Conservation (phyloP, 2,113 vertebrate genomes). For the Bos javanicus region DNA sequence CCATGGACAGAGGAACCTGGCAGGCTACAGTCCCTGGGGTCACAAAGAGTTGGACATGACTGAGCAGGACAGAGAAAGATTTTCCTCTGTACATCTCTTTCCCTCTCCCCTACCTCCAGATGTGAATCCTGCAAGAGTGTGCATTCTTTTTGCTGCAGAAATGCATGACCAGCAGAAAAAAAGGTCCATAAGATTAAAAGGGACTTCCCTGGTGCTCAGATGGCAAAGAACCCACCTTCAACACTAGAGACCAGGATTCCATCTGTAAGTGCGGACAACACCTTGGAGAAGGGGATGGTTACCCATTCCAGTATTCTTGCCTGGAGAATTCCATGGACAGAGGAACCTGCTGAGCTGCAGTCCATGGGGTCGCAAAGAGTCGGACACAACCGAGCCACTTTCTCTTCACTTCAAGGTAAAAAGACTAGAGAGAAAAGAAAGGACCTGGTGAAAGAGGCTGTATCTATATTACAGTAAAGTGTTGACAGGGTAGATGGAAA, state of each 20-base stretch:
- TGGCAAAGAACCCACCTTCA: neutral
- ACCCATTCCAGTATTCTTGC: neutral
- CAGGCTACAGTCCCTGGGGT: neutral
- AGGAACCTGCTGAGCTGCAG: neutral
- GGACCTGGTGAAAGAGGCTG: neutral
- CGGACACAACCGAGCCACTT: accelerated
- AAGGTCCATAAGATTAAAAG: neutral
- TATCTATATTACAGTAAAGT: neutral
- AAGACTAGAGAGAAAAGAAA: neutral
- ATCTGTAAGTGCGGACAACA: neutral
- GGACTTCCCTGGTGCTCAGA: neutral
- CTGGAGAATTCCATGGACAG: neutral
- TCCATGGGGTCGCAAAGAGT: neutral
- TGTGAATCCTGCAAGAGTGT: neutral
- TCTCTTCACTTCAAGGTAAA: neutral
- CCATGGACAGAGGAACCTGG: neutral
- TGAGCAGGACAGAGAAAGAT: neutral
- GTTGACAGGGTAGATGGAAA: neutral
- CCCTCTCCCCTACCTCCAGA: no score
- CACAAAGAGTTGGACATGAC: neutral
- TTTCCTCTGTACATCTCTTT: neutral
- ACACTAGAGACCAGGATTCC: accelerated
- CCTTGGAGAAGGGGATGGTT: neutral
- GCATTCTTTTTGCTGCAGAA: neutral
- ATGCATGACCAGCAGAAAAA: neutral